Percentiles rank a stretch among this genome's conserved stretches.
These are phyloP conservation scores for Athetis lepigone DNA, from an alignment of 2,888 invertebrate genomes.

Conservation along the genomic window DNA sequence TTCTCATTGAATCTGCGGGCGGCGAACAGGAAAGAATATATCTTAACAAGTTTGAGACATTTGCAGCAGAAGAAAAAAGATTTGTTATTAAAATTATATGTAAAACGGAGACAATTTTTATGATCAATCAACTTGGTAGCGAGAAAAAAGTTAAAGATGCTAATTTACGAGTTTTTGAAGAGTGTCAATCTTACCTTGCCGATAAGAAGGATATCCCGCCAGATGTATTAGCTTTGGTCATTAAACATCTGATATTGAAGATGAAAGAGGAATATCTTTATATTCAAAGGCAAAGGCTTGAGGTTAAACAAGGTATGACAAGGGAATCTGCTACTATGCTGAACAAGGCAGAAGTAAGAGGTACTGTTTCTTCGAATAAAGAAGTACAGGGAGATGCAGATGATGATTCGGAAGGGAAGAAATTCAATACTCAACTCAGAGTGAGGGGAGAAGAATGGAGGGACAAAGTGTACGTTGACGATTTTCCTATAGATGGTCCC, in stretches of 20 bases:
- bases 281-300: conserved; percentile 80
- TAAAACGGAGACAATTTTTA: conserved; percentile 86
- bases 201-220: conserved; percentile 84
- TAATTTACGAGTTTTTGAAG: conserved; percentile 83
- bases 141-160: conserved; percentile 85
- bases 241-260: conserved; percentile 85
- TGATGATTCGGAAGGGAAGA: conserved; percentile 75
- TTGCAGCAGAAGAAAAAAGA: conserved; percentile 81
- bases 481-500: conserved; percentile 88
- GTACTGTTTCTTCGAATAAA: conserved; percentile 72
- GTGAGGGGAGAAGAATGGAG: conserved; percentile 90
- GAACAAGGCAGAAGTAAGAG: conserved; percentile 76
- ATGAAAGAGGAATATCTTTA: conserved; percentile 85
- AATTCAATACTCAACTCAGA: conserved; percentile 86
- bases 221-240: conserved; percentile 81
- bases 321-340: conserved; percentile 83
- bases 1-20: conserved; percentile 83
- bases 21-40: conserved; percentile 84
- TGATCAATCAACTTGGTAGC: conserved; percentile 86
- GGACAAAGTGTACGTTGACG: conserved; percentile 88
- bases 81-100: conserved; percentile 87
- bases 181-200: conserved; percentile 81
- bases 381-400: conserved; percentile 67
- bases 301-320: conserved; percentile 81
- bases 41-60: conserved; percentile 82